These are phyloP conservation scores for Lerista edwardsae DNA, from an alignment of 2,797 vertebrate genomes.

Conservation along the genomic window DNA sequence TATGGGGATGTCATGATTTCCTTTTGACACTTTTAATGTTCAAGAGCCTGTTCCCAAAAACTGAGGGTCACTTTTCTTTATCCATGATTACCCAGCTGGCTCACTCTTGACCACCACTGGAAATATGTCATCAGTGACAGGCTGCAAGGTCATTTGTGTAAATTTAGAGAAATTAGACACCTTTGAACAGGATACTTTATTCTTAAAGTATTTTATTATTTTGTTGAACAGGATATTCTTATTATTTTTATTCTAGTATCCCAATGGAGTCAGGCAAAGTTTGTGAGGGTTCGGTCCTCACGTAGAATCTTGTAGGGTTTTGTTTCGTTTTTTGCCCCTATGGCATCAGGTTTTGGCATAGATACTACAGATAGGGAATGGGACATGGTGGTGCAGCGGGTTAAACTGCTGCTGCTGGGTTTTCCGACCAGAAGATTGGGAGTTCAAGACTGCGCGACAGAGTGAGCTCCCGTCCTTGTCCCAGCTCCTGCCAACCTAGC, in stretches of 20 bases:
- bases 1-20: slow-evolving; percentile 34
- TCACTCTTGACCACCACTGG: neutral
- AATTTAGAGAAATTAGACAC: neutral
- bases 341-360: neutral
- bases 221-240: no score
- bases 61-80: neutral
- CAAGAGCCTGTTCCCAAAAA: slow-evolving; percentile 4
- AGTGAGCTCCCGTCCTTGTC: no score
- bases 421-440: no score
- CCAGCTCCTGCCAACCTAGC: no score
- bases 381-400: no score
- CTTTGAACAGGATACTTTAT: no score
- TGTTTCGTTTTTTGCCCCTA: neutral
- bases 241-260: neutral
- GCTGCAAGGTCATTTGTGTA: neutral
- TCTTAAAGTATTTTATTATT: no score
- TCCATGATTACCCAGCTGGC: slow-evolving; percentile 4
- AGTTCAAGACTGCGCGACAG: no score
- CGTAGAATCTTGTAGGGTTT: neutral
- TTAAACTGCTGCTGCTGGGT: no score
- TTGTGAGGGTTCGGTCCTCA: neutral
- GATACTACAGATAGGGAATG: no score
- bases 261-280: neutral
- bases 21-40: slow-evolving; percentile 34
- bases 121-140: neutral